Evolutionary conservation across 2,797 vertebrate species (phyloP), one percentile per base, ranked within the genome.

Genomic region (Nasua narica): DNA sequence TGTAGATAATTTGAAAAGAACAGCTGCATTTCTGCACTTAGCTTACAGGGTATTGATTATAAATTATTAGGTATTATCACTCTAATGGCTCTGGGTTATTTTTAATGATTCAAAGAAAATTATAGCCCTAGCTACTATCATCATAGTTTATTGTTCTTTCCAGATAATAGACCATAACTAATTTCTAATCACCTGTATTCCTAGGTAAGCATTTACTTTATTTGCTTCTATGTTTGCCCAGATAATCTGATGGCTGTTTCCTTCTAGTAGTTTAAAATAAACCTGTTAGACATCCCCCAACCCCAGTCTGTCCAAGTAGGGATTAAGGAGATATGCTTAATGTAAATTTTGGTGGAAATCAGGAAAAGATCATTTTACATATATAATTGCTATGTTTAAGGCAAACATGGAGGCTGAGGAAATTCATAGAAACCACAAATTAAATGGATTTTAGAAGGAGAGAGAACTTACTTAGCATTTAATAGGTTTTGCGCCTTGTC

Each of bases 161-260:
- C 91, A 94, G 92, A 92, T 87, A 91, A 72, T 91, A 69, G 62
- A 93, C 92, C 96, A 91, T 97, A 97, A 98, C 95, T 96, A 97
- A 97, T 98, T 91, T 96, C 35, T 94, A 95, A 96, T 94, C 95
- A 81, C 74, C 29, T 69, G 25, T 74, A 82, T 89, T 98, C 97
- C 96, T 83, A 95, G 97, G 82, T 96, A 97, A 96, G 91, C 96
- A 97, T 96, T 96, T 95, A 70, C 77, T 70, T 96, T 97, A 85
- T 92, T 0, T 82, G 96, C 86, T 96, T 69, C 6, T 96, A 52
- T 18, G 86, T 98, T 97, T 96, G 83, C 74, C 52, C 60, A 94
- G 48, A 76, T 35, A 46, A 94, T 74, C 40, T 74, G 12, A 77
- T 92, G 86, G 86, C 72, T 79, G 70, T 35, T 67, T 52, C 70